phyloP scores from a whole-genome alignment of 1,140 invertebrate species.

The Planococcus citri region DNA sequence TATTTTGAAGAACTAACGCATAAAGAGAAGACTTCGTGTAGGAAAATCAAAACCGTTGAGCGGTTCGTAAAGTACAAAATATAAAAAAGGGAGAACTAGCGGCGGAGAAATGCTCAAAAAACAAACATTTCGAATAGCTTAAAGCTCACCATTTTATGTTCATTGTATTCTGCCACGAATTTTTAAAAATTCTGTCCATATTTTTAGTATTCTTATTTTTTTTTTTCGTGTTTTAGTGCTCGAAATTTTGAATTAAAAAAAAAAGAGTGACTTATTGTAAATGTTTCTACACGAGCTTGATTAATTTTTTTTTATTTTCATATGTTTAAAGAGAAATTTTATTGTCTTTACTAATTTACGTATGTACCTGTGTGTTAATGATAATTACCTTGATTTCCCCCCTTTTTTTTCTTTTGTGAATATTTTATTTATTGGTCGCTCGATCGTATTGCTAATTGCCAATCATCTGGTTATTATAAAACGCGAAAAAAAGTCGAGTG shows the following conservation, averaged over 20 bases:
- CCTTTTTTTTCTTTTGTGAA: neutral
- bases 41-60: too few relatives aligned
- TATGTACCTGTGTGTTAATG: constrained; percentile 5
- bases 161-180: neutral
- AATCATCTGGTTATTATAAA: neutral
- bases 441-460: neutral
- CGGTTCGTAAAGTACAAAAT: too few relatives aligned
- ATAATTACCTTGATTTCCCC: neutral
- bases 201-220: neutral
- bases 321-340: neutral
- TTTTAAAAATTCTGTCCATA: constrained; percentile 6
- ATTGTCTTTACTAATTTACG: neutral
- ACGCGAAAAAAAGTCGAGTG: too few relatives aligned
- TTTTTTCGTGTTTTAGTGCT: neutral
- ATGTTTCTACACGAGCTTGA: constrained; percentile 1
- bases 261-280: constrained; percentile 1
- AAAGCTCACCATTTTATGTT: neutral
- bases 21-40: too few relatives aligned
- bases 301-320: constrained; percentile 9
- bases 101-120: too few relatives aligned
- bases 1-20: too few relatives aligned
- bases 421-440: neutral
- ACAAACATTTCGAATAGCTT: neutral
- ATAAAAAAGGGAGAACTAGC: too few relatives aligned
- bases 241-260: neutral